These are phyloP conservation scores for Agriopis marginaria DNA, from an alignment of 2,888 invertebrate genomes.

Conservation along the genomic window DNA sequence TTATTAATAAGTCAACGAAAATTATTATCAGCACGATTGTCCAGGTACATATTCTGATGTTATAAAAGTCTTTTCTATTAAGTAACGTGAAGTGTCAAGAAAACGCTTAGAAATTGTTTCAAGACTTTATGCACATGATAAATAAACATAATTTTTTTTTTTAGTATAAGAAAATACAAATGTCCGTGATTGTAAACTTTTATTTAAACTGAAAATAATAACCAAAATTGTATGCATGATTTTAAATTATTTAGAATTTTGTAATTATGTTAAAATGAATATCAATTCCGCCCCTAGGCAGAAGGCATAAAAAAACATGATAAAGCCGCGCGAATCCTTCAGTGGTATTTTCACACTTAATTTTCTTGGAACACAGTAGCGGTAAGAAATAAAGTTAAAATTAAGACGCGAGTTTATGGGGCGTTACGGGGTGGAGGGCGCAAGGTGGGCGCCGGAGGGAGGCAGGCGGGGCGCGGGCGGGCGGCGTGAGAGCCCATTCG, in stretches of 20 bases:
- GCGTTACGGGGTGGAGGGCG: constrained; percentile 80
- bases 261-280: constrained; percentile 22
- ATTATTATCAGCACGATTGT: background rate
- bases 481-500: constrained; percentile 74
- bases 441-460: constrained; percentile 60
- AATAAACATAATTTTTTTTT: too few species aligned
- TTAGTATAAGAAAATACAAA: too few species aligned
- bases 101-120: background rate
- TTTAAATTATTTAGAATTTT: background rate
- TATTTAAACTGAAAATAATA: background rate
- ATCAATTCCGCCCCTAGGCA: constrained; percentile 40
- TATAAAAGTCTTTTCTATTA: background rate
- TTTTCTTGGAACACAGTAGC: constrained; percentile 82
- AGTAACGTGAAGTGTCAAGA: background rate
- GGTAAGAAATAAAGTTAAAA: constrained; percentile 86
- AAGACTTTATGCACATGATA: too few species aligned
- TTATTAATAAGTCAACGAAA: background rate
- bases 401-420: constrained; percentile 86
- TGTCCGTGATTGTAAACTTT: too few species aligned
- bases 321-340: constrained; percentile 71
- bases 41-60: background rate
- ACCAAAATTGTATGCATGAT: background rate
- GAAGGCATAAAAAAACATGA: constrained; percentile 53
- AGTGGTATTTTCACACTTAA: constrained; percentile 83
- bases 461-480: constrained; percentile 49